phyloP scores from a whole-genome alignment of 2,888 invertebrate species.

The Scaeva pyrastri region DNA sequence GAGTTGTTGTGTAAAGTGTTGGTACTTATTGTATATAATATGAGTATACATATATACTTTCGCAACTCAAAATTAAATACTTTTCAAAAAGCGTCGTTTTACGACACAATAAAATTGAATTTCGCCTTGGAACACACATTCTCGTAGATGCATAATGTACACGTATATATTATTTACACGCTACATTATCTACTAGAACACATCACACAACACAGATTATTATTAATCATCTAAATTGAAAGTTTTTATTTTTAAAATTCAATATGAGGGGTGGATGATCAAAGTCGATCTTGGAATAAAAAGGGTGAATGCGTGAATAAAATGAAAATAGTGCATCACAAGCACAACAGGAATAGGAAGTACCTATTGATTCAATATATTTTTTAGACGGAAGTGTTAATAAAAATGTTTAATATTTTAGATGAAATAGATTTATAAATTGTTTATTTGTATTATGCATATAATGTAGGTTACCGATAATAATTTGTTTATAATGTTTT shows the following conservation, averaged over 20 bases:
- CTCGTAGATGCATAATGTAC: too few species aligned
- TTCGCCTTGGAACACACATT: constrained; percentile 32
- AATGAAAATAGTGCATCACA: constrained; percentile 44
- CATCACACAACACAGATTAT: constrained; percentile 9
- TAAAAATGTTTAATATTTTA: background rate
- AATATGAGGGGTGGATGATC: background rate
- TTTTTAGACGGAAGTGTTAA: constrained; percentile 38
- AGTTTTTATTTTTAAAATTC: background rate
- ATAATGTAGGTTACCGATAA: too few species aligned
- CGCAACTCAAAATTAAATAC: constrained; percentile 35
- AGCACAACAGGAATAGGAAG: constrained; percentile 40
- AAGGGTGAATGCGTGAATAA: constrained; percentile 44
- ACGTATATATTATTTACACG: constrained; percentile 33
- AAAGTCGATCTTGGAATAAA: constrained; percentile 3
- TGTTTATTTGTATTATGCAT: too few species aligned
- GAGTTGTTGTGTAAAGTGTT: too few species aligned
- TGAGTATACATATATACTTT: background rate
- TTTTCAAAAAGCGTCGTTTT: constrained; percentile 22
- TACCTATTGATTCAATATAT: constrained; percentile 25
- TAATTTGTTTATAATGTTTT: too few species aligned
- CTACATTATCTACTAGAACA: background rate
- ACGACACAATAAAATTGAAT: constrained; percentile 27
- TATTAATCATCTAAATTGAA: constrained; percentile 52
- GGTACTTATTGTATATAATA: too few species aligned
- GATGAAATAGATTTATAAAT: too few species aligned